Evolutionary conservation across 1,140 invertebrate genomes (phyloP).

Genomic region (Drosophila nikananu): DNA sequence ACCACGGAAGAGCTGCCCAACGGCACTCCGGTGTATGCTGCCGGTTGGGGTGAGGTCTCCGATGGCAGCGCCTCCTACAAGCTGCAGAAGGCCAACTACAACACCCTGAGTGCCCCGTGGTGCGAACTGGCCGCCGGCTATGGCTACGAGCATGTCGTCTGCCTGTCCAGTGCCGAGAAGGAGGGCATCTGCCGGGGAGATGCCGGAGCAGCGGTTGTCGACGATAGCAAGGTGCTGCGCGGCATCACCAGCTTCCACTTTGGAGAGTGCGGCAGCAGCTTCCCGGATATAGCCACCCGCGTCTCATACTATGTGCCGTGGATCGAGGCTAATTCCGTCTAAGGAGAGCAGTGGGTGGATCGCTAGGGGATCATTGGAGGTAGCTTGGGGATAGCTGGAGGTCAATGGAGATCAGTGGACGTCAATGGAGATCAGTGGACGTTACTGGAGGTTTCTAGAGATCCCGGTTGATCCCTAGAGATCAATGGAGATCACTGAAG

Average conservation of each 20-base stretch:
- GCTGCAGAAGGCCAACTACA: constrained; percentile 61
- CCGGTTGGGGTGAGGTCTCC: constrained; percentile 72
- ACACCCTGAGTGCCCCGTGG: constrained; percentile 45
- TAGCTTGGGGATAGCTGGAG: background rate
- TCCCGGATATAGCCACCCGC: constrained; percentile 62
- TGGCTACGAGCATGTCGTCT: constrained; percentile 61
- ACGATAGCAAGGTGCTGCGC: constrained; percentile 41
- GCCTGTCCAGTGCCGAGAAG: constrained; percentile 58
- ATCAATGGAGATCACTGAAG: too few species aligned
- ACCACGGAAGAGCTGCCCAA: constrained; percentile 41
- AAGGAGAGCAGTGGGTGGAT: background rate
- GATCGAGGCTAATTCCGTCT: constrained; percentile 49
- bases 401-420: too few species aligned
- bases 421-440: background rate
- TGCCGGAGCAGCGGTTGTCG: constrained; percentile 61
- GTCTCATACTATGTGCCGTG: constrained; percentile 60
- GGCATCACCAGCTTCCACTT: constrained; percentile 71
- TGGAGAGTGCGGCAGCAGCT: constrained; percentile 67
- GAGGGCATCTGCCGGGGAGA: constrained; percentile 75
- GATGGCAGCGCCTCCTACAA: constrained; percentile 63
- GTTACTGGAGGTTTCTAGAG: background rate
- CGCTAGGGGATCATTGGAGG: background rate
- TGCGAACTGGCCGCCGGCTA: constrained; percentile 71
- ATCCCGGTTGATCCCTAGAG: background rate
- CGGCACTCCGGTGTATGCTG: constrained; percentile 57